phyloP scores from a whole-genome alignment of 1,140 invertebrate genomes.

The silkworm (Bombyx mori) region DNA sequence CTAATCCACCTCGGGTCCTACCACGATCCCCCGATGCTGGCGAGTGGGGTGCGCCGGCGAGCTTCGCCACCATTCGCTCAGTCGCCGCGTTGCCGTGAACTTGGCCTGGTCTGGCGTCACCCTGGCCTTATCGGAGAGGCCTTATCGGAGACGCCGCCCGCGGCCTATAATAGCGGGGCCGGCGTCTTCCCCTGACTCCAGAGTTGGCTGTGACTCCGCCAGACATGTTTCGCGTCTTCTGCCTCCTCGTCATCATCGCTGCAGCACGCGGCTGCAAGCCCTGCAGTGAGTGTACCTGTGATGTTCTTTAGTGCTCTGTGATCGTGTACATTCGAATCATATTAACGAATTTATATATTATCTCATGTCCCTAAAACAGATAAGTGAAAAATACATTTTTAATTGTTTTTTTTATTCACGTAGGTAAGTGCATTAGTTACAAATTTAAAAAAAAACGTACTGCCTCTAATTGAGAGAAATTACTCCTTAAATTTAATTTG shows the following conservation, averaged over 20 bases:
- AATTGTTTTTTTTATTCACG: too few relatives aligned
- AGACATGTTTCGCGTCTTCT: constrained; percentile 58
- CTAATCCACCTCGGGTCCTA: constrained; percentile 35
- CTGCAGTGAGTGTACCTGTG: constrained; percentile 53
- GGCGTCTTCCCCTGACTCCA: constrained; percentile 60
- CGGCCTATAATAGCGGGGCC: constrained; percentile 67
- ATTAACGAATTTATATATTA: too few relatives aligned
- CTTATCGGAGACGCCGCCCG: constrained; percentile 62
- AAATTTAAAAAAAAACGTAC: too few relatives aligned
- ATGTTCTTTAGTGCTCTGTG: constrained; percentile 4
- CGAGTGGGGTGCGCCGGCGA: constrained; percentile 41
- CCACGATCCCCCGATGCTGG: constrained; percentile 22
- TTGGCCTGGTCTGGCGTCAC: constrained; percentile 55
- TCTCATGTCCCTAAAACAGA: too few relatives aligned
- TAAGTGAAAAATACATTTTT: too few relatives aligned
- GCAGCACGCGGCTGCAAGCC: constrained; percentile 48
- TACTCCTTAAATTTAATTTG: too few relatives aligned
- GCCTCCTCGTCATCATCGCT: constrained; percentile 44
- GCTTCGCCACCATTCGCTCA: constrained; percentile 37
- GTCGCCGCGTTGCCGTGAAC: constrained; percentile 62
- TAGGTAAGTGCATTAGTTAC: too few relatives aligned
- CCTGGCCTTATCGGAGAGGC: constrained; percentile 49
- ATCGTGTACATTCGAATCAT: not conserved
- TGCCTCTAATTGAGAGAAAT: too few relatives aligned
- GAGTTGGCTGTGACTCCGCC: constrained; percentile 47